A percentile compares a stretch with the other conserved stretches of the same genome.
Conservation (phyloP, 2,113 vertebrate species). For the Dermatemys mawii region DNA sequence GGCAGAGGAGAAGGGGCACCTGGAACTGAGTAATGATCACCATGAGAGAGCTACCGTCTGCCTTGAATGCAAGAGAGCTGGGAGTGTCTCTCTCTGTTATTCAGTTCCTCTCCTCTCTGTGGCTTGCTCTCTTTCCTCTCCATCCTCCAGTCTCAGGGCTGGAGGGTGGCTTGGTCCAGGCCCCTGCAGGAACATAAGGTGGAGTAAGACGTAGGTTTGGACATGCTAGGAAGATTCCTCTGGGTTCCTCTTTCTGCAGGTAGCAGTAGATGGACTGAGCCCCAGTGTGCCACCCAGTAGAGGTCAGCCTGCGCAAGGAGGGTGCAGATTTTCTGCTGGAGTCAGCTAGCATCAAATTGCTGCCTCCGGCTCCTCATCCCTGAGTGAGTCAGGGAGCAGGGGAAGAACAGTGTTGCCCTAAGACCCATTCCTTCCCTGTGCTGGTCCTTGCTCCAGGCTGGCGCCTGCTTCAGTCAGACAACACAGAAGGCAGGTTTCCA, state of each 20-base stretch:
- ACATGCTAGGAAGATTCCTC: background rate
- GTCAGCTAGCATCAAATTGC: background rate
- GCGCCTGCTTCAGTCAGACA: background rate
- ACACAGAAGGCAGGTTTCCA: background rate
- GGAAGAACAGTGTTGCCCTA: background rate
- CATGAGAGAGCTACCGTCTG: background rate
- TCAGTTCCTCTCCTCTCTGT: background rate
- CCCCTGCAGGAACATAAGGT: background rate
- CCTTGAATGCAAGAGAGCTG: background rate
- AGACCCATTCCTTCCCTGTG: background rate
- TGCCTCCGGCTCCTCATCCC: background rate
- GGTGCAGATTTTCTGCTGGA: background rate
- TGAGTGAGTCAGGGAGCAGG: too few relatives aligned
- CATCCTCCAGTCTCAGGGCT: background rate
- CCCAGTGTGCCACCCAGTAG: background rate
- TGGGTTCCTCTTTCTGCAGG: background rate
- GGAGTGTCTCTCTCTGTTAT: background rate
- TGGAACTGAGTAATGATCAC: background rate
- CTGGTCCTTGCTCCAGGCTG: background rate
- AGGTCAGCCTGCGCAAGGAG: background rate
- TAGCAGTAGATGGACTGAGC: background rate
- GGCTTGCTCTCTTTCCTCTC: background rate
- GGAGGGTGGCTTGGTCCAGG: background rate
- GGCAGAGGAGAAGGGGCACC: background rate
- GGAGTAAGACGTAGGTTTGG: background rate